Base-by-base conservation (phyloP, 2,797 vertebrate genomes). In the Rhabdophis nuchalis region DNA sequence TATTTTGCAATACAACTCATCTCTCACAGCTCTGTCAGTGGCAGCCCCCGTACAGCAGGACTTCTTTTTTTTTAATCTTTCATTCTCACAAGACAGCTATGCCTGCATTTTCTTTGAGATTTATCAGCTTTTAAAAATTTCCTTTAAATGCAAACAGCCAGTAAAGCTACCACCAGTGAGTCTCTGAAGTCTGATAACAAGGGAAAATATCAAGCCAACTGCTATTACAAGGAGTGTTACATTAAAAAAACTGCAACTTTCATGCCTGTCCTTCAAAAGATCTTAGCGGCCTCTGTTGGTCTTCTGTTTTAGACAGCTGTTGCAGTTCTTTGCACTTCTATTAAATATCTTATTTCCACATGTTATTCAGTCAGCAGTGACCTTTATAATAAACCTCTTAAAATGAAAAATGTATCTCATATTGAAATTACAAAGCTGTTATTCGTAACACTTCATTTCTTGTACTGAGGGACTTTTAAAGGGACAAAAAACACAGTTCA, bases 381-480 rank as follows among this genome's bases (percentile, higher is more conserved):
- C 94, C 94, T 96, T 96, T 96, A 94, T 93, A 95, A 95, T 96
- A 97, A 97, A 97, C 94, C 89, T 94, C 53, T 93, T 95, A 95
- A 87, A 46, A 95, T 95, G 87, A 96, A 90, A 97, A 96, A 95
- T 96, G 60, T 92, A 94, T 57, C 89, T 93, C 82, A 92, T 93
- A 94, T 46, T 95, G 41, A 96, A 96, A 96, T 96, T 93, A 91
- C 61, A 95, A 56, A 93, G 54, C 87, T 90, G 27, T 93, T 97
- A 93, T 92, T 94, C 1, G 89, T 94, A 96, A 95, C 82, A 94
- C 90, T 95, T 97, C 91, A 95, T 52, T 91, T 96, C 95, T 52
- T 91, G 72, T 94, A 92, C 94, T 95, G 85, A 93, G 93, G 95
- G 88, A 95, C 91, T 94, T 95, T 94, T 92, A 93, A 96, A 95